Evolutionary conservation across 1,140 invertebrate genomes (phyloP).

Genomic region (Achroia grisella): DNA sequence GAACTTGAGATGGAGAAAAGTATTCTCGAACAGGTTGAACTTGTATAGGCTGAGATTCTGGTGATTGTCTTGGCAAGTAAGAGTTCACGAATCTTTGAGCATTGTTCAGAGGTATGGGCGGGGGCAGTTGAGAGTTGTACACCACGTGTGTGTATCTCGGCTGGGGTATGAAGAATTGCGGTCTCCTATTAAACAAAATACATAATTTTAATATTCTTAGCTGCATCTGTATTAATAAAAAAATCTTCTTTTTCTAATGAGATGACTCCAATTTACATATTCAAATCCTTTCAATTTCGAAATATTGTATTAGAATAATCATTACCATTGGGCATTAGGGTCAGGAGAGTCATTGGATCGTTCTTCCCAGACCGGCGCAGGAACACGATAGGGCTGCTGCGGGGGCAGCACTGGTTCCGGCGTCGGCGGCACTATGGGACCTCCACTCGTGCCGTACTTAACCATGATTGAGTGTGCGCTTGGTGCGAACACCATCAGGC

Average conservation of each 20-base stretch:
- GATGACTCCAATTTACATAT: background rate
- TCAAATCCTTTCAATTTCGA: background rate
- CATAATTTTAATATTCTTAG: too few species aligned
- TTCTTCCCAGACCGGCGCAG: constrained; percentile 76
- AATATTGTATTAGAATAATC: constrained; percentile 5
- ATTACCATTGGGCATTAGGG: constrained; percentile 75
- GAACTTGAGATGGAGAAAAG: constrained; percentile 42
- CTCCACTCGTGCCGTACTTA: constrained; percentile 73
- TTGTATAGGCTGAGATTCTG: constrained; percentile 24
- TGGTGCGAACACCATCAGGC: constrained; percentile 52
- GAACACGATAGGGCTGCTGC: constrained; percentile 66
- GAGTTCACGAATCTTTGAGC: constrained; percentile 59
- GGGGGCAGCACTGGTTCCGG: constrained; percentile 60
- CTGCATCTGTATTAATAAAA: too few species aligned
- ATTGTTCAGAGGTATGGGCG: constrained; percentile 36
- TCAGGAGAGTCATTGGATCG: constrained; percentile 72
- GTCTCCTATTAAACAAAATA: constrained; percentile 34
- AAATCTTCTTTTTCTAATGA: too few species aligned
- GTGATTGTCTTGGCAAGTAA: constrained; percentile 33
- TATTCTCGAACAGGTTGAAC: constrained; percentile 26
- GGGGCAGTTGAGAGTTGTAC: constrained; percentile 29
- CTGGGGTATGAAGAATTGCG: constrained; percentile 52
- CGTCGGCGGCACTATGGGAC: constrained; percentile 73
- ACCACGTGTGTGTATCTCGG: constrained; percentile 59
- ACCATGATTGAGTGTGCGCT: constrained; percentile 63